A percentile compares a stretch with the other conserved stretches of the same genome.
These are phyloP conservation scores for Autographa gamma DNA, from an alignment of 2,888 invertebrate genomes.

Conservation along the genomic window DNA sequence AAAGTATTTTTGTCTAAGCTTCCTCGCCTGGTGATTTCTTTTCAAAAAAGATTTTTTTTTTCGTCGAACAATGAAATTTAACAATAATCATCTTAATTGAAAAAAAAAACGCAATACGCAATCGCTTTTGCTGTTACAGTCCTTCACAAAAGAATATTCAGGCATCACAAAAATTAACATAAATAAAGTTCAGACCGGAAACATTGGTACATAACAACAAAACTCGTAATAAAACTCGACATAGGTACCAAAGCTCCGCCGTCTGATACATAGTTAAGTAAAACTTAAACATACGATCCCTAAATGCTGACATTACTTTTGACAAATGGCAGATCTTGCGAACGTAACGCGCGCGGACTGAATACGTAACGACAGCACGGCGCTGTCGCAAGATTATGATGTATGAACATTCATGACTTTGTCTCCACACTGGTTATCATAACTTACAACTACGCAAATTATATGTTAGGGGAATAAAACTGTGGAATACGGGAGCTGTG, in stretches of 20 bases:
- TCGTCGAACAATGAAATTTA: no score
- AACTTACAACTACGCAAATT: neutral
- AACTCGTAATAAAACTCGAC: constrained; percentile 13
- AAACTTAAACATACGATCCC: constrained; percentile 36
- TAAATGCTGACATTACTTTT: constrained; percentile 56
- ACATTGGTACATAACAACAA: neutral
- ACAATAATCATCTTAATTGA: no score
- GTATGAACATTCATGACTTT: constrained; percentile 19
- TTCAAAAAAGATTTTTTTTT: no score
- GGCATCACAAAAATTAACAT: no score
- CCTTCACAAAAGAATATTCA: no score
- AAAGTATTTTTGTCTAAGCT: no score
- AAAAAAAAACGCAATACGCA: no score
- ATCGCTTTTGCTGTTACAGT: no score
- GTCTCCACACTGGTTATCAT: constrained; percentile 17
- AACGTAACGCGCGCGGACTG: constrained; percentile 50
- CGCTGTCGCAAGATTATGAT: constrained; percentile 40
- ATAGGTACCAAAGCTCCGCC: neutral
- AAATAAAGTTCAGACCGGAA: neutral
- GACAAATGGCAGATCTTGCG: constrained; percentile 55
- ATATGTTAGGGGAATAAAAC: neutral
- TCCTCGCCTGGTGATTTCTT: no score
- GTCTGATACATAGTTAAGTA: constrained; percentile 36
- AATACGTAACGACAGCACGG: constrained; percentile 38
- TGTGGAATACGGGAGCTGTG: neutral